Evolutionary conservation across 2,888 invertebrate species (phyloP), one percentile per base, ranked within the genome.

Genomic region (Lycia hirtaria): DNA sequence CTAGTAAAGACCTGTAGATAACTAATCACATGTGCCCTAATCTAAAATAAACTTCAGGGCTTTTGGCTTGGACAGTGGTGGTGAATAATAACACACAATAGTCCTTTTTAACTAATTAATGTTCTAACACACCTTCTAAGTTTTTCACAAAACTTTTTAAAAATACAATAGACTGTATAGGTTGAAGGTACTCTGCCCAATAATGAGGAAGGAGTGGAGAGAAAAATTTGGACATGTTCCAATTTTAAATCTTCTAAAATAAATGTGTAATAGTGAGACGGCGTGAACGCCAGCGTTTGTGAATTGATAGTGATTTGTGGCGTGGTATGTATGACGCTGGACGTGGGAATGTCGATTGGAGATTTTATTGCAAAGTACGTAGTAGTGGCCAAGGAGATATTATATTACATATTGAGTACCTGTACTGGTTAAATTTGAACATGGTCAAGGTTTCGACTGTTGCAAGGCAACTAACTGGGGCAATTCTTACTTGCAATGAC

Each of bases 201-300:
- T 80, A 78, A 81, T 78, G 72, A 75, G 82, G 83, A 87, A 87
- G 79, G 73, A 76, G 71, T 75, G 63, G 56, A 63, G 73, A 7
- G 72, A 83, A 85, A 86, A 83, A 85, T 85, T 91, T 91, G 91
- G 91, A 89, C 68, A 61, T 22, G 61, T 66, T 85, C 91, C 91
- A 90, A 88, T 80, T 83, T 83, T 82, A 83, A 83, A 83, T 83
- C 75, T 81, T 84, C 87, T 80, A 88, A 91, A 89, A 89, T 90
- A 88, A 87, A 89, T 85, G 79, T 24, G 78, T 79, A 71, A 75
- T 81, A 79, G 76, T 75, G 68, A 74, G 72, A 63, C 58, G 59
- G 73, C 66, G 65, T 72, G 77, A 72, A 73, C 84, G 87, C 81
- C 85, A 87, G 77, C 71, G 73, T 78, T 78, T 75, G 73, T 78